A percentile compares a stretch with the other conserved stretches of the same genome.
Evolutionary conservation across 35 echinoderm and acorn worm genomes (phyloP).

Genomic region (Chiridota heheva): DNA sequence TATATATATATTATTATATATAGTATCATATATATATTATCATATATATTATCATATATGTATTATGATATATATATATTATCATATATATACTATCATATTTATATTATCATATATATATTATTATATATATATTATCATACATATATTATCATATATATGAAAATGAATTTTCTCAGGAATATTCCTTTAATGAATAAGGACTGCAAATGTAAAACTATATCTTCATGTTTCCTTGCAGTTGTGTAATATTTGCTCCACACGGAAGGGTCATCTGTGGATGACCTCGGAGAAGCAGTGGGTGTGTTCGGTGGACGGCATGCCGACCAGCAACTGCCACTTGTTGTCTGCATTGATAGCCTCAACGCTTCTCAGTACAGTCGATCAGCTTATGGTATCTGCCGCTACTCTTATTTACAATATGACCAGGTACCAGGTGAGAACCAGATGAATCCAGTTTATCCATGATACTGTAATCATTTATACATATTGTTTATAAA

Average conservation of each 20-base stretch:
- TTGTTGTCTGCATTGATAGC: conserved; percentile 52
- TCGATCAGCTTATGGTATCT: conserved; percentile 41
- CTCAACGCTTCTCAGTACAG: conserved; percentile 55
- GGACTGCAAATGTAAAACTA: too few species aligned
- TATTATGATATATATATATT: too few species aligned
- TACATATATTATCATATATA: too few species aligned
- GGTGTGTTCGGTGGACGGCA: conserved; percentile 47
- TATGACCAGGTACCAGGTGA: conserved; percentile 55
- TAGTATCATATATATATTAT: too few species aligned
- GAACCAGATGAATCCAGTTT: background rate
- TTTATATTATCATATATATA: too few species aligned
- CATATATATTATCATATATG: too few species aligned
- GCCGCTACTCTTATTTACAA: conserved; percentile 71
- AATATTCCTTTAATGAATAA: too few species aligned
- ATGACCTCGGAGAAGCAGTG: conserved; percentile 71
- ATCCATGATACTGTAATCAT: background rate
- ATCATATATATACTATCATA: too few species aligned
- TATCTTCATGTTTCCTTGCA: too few species aligned
- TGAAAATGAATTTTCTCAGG: too few species aligned
- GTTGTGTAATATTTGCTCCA: conserved; percentile 81
- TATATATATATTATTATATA: too few species aligned
- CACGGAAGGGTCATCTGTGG: conserved; percentile 68
- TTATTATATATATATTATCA: too few species aligned
- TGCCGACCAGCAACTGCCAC: conserved; percentile 45
- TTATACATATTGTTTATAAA: background rate